Base-by-base conservation (phyloP, 2,113 vertebrate species). In the Eulemur rufifrons region DNA sequence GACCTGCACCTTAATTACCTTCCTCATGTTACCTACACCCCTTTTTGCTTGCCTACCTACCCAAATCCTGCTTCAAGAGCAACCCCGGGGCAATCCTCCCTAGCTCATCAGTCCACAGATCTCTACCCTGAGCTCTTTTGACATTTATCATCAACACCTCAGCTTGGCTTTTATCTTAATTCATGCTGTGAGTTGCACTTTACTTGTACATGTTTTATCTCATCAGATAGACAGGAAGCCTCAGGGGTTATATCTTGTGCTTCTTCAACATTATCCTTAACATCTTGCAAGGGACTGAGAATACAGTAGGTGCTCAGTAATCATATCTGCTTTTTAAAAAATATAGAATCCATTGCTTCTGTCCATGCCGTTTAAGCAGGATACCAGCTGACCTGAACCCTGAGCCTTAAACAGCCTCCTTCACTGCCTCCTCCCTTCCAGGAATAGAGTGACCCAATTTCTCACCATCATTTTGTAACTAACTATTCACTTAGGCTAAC, bases 401-500 rank as follows among this genome's bases (percentile, higher is more conserved):
- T 61, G 39, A 86, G 27, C 71, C 59, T 94, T 81, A 87, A 27
- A 39, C 23, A 50, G 54, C 45, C 4, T 82, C 54, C 37, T 71
- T 91, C 27, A 25, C 42, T 45, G 61, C 34, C 32, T 86, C 14
- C 21, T 91, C 39, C 56, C 34, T 97, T n/a, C 3, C 37, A 56
- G 5, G 4, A 39, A 80, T 86, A 74, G 42, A 83, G 20, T 93
- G 91, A 96, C 89, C 94, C n/a, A 96, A 25, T 97, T 97, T 96
- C 91, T 86, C 56, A 45, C 47, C 90, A 85, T 91, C 91, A 94
- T 91, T 83, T 97, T 92, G 96, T 97, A 94, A 95, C 54, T 21
- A 63, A 63, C 96, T 92, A 88, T 94, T 90, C 91, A 96, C 77
- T 47, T 89, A 61, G 56, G 68, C 82, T 97, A 96, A 94, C 96